Base-by-base conservation (phyloP, 2,888 invertebrate genomes). In the Epirrhoe alternata region DNA sequence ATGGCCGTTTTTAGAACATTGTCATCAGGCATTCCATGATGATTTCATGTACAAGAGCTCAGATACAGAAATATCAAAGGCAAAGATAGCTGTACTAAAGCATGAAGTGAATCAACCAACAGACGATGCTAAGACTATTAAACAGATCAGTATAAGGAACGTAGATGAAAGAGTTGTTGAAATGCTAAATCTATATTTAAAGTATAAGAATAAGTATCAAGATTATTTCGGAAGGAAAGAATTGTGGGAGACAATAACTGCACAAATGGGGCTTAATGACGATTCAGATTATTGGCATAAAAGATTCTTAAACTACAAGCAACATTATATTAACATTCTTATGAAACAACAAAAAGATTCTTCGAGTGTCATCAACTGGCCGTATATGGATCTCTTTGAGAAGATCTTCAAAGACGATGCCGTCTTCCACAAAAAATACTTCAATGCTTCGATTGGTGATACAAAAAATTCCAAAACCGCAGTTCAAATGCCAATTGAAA, bases 271-370 rank as follows among this genome's bases (percentile, higher is more conserved):
- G 0, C 83, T 85, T 56, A 14, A 1, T 10, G 84, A 87, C 12
- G 86, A 89, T 42, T 82, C 85, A 0, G 89, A 90, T 14, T 92
- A 90, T 67, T 89, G 90, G 88, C 88, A 91, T 38, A 92, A 87
- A 72, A 77, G 91, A 0, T 93, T 91, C 60, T 69, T 90, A 2
- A 93, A 93, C 70, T 88, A 82, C 66, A 93, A 91, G 64, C 90
- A 91, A 50, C 91, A 90, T 77, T 93, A 93, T 52, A 74, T 90
- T 31, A 79, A 83, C 58, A 77, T 91, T 75, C 68, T 89, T 1
- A 80, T 85, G 10, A 92, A 88, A 68, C 79, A 83, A 47, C 74
- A 80, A 5, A 75, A 79, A 7, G 24, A 30, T 0, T 86, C 88
- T 0, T 35, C 80, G 0, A 76, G 79, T 1, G 77, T 77, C 24